phyloP scores from a whole-genome alignment of 92 coral and sea anemone genomes.

The Zoanthus sociatus region DNA sequence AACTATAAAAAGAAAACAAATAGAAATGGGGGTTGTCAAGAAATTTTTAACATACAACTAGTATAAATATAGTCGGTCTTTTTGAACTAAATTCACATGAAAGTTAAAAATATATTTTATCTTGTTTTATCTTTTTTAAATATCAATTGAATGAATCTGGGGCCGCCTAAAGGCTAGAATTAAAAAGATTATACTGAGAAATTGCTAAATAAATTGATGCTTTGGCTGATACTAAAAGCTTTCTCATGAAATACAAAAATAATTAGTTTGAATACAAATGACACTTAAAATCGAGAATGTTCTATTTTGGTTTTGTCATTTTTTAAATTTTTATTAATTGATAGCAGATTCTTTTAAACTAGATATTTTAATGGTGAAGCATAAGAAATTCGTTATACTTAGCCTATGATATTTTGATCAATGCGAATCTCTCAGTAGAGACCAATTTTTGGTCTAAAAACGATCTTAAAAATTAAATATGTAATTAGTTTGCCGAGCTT shows the following conservation, averaged over 20 bases:
- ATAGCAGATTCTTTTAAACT: not conserved
- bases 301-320: not conserved
- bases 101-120: too few relatives aligned
- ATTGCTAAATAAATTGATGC: not conserved
- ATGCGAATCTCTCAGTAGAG: not conserved
- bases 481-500: not conserved
- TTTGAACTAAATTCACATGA: too few relatives aligned
- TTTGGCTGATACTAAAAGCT: not conserved
- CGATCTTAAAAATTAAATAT: not conserved
- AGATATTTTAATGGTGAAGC: not conserved
- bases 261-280: not conserved
- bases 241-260: not conserved
- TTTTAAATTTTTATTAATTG: not conserved
- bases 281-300: not conserved
- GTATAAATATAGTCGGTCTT: too few relatives aligned
- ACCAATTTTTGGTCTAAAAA: too few relatives aligned
- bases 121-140: too few relatives aligned
- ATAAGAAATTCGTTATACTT: not conserved
- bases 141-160: not conserved
- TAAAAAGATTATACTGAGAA: not conserved
- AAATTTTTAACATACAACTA: too few relatives aligned
- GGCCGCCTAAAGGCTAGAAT: not conserved
- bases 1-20: too few relatives aligned
- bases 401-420: not conserved
- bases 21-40: too few relatives aligned